Conservation (phyloP, 2,888 invertebrate species). For the Heteropelma amictum region DNA sequence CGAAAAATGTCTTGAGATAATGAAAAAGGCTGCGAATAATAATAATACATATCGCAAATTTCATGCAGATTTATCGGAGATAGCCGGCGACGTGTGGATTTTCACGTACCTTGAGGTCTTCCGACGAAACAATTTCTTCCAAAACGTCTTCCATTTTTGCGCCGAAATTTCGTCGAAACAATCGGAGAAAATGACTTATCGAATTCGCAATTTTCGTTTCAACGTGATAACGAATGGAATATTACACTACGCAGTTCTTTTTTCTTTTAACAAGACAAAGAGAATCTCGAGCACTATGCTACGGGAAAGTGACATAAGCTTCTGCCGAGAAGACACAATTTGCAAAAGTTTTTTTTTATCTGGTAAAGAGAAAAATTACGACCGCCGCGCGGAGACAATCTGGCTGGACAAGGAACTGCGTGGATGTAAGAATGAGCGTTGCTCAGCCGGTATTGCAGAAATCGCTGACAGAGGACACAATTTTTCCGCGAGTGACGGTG, state of each 20-base stretch:
- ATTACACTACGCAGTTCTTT: neutral
- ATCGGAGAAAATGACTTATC: neutral
- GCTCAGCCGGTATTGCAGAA: constrained; percentile 10
- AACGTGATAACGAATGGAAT: neutral
- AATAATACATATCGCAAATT: neutral
- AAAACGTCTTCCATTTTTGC: constrained; percentile 87
- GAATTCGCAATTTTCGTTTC: neutral
- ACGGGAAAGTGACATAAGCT: constrained; percentile 42
- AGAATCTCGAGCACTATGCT: constrained; percentile 14
- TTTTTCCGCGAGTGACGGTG: neutral
- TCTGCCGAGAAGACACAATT: constrained; percentile 20
- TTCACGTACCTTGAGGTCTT: constrained; percentile 87
- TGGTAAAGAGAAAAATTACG: neutral
- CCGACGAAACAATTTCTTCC: constrained; percentile 88
- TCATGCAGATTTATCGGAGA: neutral
- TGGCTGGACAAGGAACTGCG: neutral
- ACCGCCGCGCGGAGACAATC: neutral
- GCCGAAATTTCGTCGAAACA: constrained; percentile 45
- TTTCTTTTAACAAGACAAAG: constrained; percentile 3
- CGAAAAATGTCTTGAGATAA: too few species aligned
- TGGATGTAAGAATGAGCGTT: neutral
- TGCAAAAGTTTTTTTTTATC: constrained; percentile 1
- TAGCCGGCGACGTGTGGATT: neutral
- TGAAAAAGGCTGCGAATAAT: too few species aligned
- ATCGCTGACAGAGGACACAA: too few species aligned